Percentiles rank a stretch among this genome's conserved stretches.
phyloP scores from a whole-genome alignment of 2,113 vertebrate species.

The Calypte anna region DNA sequence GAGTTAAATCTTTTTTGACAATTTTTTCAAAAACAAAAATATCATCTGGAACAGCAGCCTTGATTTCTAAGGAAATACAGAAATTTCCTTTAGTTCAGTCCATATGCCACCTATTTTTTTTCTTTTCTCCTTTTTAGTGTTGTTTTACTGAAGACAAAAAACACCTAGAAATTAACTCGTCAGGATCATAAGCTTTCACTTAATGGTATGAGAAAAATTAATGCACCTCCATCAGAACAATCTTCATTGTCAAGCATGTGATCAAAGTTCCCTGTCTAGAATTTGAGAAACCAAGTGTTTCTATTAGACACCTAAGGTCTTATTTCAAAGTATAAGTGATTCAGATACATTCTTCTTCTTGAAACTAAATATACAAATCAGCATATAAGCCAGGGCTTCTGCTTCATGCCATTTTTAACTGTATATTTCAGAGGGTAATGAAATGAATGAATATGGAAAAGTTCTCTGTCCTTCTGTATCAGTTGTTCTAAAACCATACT shows the following conservation, averaged over 20 bases:
- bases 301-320: slow-evolving; percentile 3
- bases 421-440: not conserved
- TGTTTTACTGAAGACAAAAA: slow-evolving; percentile 47
- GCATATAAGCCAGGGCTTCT: not conserved
- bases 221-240: not conserved
- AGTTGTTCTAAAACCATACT: not conserved
- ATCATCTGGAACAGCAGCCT: slow-evolving; percentile 40
- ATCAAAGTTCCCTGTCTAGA: slow-evolving; percentile 48
- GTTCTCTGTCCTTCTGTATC: not conserved
- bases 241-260: slow-evolving; percentile 16
- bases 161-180: slow-evolving; percentile 7
- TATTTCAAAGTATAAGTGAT: slow-evolving; percentile 44
- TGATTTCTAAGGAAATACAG: slow-evolving; percentile 47
- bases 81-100: slow-evolving; percentile 34
- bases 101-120: not conserved
- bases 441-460: not conserved
- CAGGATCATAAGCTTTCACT: slow-evolving; percentile 40
- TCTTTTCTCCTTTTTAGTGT: slow-evolving; percentile 9
- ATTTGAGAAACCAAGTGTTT: not conserved
- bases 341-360: not conserved
- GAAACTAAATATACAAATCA: slow-evolving; percentile 1
- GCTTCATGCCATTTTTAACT: not conserved
- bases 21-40: slow-evolving; percentile 71
- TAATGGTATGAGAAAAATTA: slow-evolving; percentile 17
- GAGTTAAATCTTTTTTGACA: slow-evolving; percentile 74